phyloP scores from a whole-genome alignment of 2,113 vertebrate genomes.

The Saccopteryx leptura region DNA sequence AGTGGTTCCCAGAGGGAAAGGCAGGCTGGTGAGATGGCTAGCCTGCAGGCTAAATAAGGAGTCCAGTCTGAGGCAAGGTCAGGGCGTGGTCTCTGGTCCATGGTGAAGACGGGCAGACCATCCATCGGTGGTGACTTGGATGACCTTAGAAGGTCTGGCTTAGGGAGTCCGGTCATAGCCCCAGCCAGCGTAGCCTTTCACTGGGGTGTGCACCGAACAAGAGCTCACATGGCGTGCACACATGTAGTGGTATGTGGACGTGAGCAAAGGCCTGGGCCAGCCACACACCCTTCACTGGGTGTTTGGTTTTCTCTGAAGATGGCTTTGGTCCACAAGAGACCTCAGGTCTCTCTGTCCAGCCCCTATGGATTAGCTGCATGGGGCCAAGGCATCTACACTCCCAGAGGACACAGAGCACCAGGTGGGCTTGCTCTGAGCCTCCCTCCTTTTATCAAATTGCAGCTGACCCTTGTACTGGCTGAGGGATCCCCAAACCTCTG shows the following conservation, averaged over 20 bases:
- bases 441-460: background rate
- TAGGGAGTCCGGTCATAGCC: background rate
- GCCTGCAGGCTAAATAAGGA: background rate
- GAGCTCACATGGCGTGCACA: accelerated
- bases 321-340: background rate
- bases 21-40: background rate
- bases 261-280: background rate
- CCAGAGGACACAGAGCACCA: background rate
- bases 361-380: background rate
- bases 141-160: background rate
- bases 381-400: background rate
- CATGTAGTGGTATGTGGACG: accelerated
- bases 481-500: background rate
- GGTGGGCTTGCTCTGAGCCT: background rate
- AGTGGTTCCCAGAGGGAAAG: background rate
- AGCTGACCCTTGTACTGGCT: background rate
- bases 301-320: background rate
- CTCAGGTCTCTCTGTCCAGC: background rate
- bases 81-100: background rate
- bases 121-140: background rate
- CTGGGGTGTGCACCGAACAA: accelerated
- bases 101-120: background rate
- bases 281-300: background rate
- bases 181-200: background rate
- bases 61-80: background rate